Evolutionary conservation across 1,140 invertebrate species (phyloP).

Genomic region (Aricia agestis): DNA sequence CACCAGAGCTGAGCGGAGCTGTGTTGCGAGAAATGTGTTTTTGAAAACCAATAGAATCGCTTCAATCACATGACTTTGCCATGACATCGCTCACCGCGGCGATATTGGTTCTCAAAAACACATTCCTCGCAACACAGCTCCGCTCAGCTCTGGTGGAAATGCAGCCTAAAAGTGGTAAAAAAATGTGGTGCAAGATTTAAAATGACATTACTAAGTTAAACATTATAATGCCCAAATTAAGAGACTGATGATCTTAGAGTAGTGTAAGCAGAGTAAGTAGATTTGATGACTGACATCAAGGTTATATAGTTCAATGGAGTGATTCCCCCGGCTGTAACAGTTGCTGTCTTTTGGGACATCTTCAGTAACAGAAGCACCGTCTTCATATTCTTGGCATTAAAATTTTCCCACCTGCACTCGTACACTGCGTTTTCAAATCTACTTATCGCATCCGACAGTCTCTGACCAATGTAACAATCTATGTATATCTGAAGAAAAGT

Average conservation of each 20-base stretch:
- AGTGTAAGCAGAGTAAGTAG: constrained; percentile 49
- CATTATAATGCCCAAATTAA: constrained; percentile 18
- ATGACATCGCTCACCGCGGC: no score
- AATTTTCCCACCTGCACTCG: constrained; percentile 52
- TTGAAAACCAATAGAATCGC: no score
- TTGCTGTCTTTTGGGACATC: constrained; percentile 46
- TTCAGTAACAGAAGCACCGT: constrained; percentile 41
- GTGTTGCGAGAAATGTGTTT: no score
- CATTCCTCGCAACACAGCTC: no score
- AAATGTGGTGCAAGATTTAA: neutral
- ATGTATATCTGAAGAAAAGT: constrained; percentile 45
- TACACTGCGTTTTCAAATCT: constrained; percentile 47
- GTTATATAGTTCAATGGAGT: constrained; percentile 37
- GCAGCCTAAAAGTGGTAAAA: neutral
- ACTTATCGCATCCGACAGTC: constrained; percentile 41
- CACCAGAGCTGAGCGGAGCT: no score
- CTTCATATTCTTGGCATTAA: constrained; percentile 41
- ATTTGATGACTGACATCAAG: constrained; percentile 43
- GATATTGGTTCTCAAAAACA: no score
- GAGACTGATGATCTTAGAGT: constrained; percentile 28
- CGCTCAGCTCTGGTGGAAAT: no score
- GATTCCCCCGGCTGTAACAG: constrained; percentile 48
- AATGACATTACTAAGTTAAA: neutral
- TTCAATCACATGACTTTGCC: no score
- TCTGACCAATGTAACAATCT: constrained; percentile 51